A percentile compares a stretch with the other conserved stretches of the same genome.
Conservation (phyloP, 2,888 invertebrate genomes). For the Agonopterix heracliana region DNA sequence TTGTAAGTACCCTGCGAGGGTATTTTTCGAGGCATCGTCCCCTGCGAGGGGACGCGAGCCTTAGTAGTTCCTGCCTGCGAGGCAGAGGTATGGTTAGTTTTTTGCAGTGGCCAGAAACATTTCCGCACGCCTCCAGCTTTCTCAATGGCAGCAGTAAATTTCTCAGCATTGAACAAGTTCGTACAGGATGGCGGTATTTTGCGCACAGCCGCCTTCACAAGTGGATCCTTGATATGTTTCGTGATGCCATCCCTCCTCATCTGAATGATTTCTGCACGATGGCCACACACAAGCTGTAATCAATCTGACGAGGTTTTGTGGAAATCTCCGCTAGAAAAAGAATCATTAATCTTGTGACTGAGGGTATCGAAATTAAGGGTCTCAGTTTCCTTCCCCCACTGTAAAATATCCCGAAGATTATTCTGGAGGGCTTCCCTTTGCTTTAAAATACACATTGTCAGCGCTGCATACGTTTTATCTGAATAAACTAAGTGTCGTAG, state of each 20-base stretch:
- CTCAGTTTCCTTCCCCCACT: conserved; percentile 4
- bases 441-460: no score
- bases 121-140: conserved; percentile 9
- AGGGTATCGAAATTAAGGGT: not conserved
- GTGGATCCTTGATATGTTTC: conserved; percentile 4
- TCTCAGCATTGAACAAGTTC: conserved; percentile 7
- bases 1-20: conserved; percentile 10
- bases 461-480: no score
- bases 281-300: conserved; percentile 10
- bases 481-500: no score
- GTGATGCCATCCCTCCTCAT: conserved; percentile 6
- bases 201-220: conserved; percentile 5
- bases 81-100: not conserved
- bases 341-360: not conserved
- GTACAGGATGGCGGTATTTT: conserved; percentile 12
- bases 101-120: conserved; percentile 7
- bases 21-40: not conserved
- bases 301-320: conserved; percentile 9
- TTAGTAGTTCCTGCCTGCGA: conserved; percentile 3
- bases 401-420: conserved; percentile 2
- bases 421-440: no score
- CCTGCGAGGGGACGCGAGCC: conserved; percentile 11
- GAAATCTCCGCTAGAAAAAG: conserved; percentile 11
- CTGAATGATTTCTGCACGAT: no score
- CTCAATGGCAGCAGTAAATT: conserved; percentile 7